These are phyloP conservation scores for Drosophila sturtevanti DNA, from an alignment of 1,140 invertebrate genomes.

Conservation along the genomic window DNA sequence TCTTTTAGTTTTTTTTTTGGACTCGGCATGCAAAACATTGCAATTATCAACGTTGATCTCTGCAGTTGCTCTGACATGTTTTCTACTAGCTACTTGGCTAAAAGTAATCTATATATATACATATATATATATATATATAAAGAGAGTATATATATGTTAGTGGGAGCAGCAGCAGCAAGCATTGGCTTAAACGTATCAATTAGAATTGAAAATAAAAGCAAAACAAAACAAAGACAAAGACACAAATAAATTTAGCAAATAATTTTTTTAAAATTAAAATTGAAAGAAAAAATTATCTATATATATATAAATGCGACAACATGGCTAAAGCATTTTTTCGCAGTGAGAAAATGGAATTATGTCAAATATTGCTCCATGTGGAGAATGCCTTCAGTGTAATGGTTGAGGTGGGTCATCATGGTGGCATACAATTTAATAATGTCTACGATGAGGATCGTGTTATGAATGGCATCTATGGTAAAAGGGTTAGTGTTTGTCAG, in stretches of 20 bases:
- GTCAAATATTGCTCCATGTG: conserved; percentile 61
- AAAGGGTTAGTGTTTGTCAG: conserved; percentile 94
- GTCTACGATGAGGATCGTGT: conserved; percentile 94
- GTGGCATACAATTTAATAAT: conserved; percentile 67
- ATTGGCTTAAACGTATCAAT: conserved; percentile 36
- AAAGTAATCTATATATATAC: too few species aligned
- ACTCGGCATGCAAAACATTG: conserved; percentile 52
- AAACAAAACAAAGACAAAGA: background rate
- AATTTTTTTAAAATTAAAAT: background rate
- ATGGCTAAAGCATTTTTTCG: conserved; percentile 63
- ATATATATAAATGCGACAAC: background rate
- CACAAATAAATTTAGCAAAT: conserved; percentile 12
- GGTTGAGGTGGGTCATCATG: conserved; percentile 58
- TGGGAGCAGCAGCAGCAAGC: background rate
- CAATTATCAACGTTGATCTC: conserved; percentile 55
- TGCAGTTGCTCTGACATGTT: conserved; percentile 45
- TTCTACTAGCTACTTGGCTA: conserved; percentile 26
- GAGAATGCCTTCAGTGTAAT: conserved; percentile 74
- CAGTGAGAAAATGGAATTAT: conserved; percentile 73
- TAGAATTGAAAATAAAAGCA: background rate
- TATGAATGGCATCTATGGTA: conserved; percentile 96
- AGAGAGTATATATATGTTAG: too few species aligned
- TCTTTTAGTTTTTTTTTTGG: conserved; percentile 24
- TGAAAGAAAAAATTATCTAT: conserved; percentile 5
- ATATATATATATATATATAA: too few species aligned